Evolutionary conservation across 2,888 invertebrate genomes (phyloP).

Genomic region (Physocephala rufipes): DNA sequence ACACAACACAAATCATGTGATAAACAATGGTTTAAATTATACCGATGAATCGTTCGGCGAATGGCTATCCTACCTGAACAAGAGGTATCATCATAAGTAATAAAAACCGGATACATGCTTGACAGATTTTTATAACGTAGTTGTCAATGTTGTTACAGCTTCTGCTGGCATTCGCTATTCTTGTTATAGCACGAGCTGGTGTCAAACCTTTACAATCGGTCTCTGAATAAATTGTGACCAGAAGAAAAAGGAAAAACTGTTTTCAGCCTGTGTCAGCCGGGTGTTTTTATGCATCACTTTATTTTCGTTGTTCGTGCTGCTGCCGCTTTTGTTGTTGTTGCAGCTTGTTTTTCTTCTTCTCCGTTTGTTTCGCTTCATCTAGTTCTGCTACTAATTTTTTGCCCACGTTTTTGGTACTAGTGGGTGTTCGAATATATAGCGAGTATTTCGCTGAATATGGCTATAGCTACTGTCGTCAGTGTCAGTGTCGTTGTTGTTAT

Average conservation of each 20-base stretch:
- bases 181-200: neutral
- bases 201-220: conserved; percentile 33
- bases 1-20: neutral
- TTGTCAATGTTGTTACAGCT: conserved; percentile 7
- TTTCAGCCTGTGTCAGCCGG: conserved; percentile 24
- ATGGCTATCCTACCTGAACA: neutral
- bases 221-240: conserved; percentile 31
- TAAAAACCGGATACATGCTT: conserved; percentile 35
- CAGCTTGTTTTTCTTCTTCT: neutral
- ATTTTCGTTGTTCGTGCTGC: neutral
- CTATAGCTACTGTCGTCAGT: neutral
- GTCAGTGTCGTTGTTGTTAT: neutral
- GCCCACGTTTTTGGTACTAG: too few relatives aligned
- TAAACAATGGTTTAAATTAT: neutral
- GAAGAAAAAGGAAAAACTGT: conserved; percentile 31
- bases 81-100: conserved; percentile 10
- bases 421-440: neutral
- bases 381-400: neutral
- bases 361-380: neutral
- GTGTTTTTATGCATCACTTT: conserved; percentile 6
- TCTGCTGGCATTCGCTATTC: neutral
- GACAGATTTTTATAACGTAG: conserved; percentile 32
- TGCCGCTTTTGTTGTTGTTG: neutral
- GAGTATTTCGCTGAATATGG: neutral
- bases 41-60: conserved; percentile 4